These are phyloP conservation scores for Theodoxus fluviatilis DNA, from an alignment of 2,888 invertebrate genomes.

Conservation along the genomic window DNA sequence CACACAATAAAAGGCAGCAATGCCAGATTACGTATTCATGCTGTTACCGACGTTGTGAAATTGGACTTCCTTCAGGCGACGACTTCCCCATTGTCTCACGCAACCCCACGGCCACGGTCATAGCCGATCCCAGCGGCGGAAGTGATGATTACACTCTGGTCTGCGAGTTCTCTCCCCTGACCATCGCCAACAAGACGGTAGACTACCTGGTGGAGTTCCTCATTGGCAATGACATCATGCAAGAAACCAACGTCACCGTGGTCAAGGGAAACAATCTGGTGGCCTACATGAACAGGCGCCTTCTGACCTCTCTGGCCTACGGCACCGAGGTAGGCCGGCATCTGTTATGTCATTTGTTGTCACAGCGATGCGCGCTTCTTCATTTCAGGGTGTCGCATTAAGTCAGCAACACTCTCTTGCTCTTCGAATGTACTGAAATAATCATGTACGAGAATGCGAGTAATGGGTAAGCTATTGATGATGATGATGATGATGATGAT, in stretches of 20 bases:
- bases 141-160: slow-evolving; percentile 32
- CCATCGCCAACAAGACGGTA: slow-evolving; percentile 20
- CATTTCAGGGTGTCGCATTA: too few species aligned
- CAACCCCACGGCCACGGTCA: slow-evolving; percentile 35
- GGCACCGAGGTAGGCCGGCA: slow-evolving; percentile 36
- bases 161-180: slow-evolving; percentile 33
- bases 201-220: slow-evolving; percentile 37
- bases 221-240: slow-evolving; percentile 31
- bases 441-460: too few species aligned
- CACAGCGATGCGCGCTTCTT: too few species aligned
- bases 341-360: too few species aligned
- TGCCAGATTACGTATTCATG: too few species aligned
- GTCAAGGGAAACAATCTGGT: slow-evolving; percentile 18
- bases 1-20: too few species aligned
- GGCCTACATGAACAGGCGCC: slow-evolving; percentile 31
- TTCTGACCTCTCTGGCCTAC: slow-evolving; percentile 33
- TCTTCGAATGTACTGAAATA: too few species aligned
- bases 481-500: too few species aligned
- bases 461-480: too few species aligned
- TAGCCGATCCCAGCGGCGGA: slow-evolving; percentile 22
- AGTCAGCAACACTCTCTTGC: too few species aligned
- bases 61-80: slow-evolving; percentile 24
- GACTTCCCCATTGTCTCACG: slow-evolving; percentile 32
- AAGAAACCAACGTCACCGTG: slow-evolving; percentile 14
- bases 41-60: not conserved